phyloP scores from a whole-genome alignment of 2,888 invertebrate species.

The Crepidodera aurea region DNA sequence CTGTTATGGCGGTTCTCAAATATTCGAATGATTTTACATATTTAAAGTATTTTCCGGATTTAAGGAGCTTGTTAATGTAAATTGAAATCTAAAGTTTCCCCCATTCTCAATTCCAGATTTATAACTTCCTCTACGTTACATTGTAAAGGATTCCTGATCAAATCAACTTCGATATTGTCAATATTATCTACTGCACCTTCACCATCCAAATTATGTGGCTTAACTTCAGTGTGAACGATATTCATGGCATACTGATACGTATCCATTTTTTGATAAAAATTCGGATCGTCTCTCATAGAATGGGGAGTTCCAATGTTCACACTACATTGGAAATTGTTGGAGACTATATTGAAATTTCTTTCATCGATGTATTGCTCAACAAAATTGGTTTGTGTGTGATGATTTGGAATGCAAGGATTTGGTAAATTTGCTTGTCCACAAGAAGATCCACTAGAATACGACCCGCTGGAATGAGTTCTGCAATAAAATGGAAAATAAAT shows the following conservation, averaged over 20 bases:
- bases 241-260: constrained; percentile 5
- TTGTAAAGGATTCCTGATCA: not conserved
- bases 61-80: too few relatives aligned
- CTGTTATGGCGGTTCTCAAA: too few relatives aligned
- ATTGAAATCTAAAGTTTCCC: constrained; percentile 15
- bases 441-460: too few relatives aligned
- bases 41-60: too few relatives aligned
- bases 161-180: constrained; percentile 11
- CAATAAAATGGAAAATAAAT: too few relatives aligned
- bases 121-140: constrained; percentile 19
- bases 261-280: constrained; percentile 1
- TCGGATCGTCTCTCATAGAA: not conserved
- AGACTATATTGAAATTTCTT: not conserved
- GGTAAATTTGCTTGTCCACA: too few relatives aligned
- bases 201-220: not conserved
- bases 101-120: constrained; percentile 17
- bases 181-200: not conserved
- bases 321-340: constrained; percentile 3
- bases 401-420: too few relatives aligned
- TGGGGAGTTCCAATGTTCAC: not conserved
- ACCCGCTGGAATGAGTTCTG: too few relatives aligned
- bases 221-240: not conserved
- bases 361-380: too few relatives aligned
- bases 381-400: too few relatives aligned
- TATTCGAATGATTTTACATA: too few relatives aligned